These are phyloP conservation scores for Dendrocopos noguchii DNA, from an alignment of 2,113 vertebrate genomes.

Conservation along the genomic window DNA sequence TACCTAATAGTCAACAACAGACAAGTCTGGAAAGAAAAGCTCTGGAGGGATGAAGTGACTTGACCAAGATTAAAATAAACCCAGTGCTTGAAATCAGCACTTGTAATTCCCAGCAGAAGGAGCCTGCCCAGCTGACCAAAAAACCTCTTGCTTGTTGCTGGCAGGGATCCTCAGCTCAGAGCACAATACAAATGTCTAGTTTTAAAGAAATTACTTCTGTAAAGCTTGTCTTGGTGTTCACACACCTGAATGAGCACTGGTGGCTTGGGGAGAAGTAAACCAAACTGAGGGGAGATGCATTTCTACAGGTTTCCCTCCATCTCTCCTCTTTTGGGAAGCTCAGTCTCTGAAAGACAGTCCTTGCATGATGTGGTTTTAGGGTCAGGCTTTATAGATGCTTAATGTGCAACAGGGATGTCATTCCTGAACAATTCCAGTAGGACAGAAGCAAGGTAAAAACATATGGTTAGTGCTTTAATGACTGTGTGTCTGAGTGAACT, in stretches of 20 bases:
- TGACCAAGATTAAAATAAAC: conserved; percentile 28
- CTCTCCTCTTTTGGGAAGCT: not conserved
- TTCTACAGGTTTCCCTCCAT: not conserved
- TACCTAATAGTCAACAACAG: conserved; percentile 22
- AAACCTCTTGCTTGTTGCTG: not conserved
- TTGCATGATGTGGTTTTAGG: rapidly evolving
- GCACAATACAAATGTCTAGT: not conserved
- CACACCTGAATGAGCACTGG: not conserved
- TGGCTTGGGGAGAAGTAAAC: not conserved
- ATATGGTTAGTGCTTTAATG: not conserved
- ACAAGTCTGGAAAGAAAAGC: conserved; percentile 13
- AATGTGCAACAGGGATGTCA: not conserved
- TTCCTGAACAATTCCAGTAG: not conserved
- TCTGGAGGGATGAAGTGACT: conserved; percentile 9
- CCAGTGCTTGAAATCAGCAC: not conserved
- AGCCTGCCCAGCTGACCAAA: not conserved
- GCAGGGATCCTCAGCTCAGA: not conserved
- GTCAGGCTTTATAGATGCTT: not conserved
- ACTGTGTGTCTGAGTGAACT: not conserved
- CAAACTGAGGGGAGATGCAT: not conserved
- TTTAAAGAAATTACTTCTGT: not conserved
- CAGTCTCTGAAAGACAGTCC: not conserved
- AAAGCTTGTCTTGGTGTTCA: not conserved
- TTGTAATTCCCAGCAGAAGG: not conserved
- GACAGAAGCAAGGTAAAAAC: not conserved